Base-by-base conservation (phyloP, 2,113 vertebrate species). In the Todiramphus chloris region DNA sequence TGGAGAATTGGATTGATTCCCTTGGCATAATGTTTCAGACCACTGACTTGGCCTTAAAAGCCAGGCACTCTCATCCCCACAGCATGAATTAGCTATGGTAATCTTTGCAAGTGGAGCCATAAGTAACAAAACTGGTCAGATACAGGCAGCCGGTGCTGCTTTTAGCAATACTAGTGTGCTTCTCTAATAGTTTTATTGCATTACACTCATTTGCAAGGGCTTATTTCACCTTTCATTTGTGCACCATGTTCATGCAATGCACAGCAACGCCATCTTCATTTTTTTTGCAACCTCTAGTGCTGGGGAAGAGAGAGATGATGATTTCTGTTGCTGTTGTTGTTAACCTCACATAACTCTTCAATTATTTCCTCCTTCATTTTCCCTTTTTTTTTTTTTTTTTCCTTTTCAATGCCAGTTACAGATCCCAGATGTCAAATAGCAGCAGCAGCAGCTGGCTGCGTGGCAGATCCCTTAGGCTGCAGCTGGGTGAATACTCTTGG, bases 361-460 rank as follows among this genome's bases (percentile, higher is more conserved):
- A 3, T 84, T 90, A 6, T 77, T 30, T 8, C 0, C 5, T 12
- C 28, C 2, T 1, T 2, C 4, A 19, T 18, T 37, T 56, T 25
- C 50, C 50, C 24, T 62, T 8, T 3, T 16, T 19, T 25, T 7
- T 21, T 15, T 20, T 9, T 46, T 11, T 8, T 43, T 41, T 37
- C 43, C n/a, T 70, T 72, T 90, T 39, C 44, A 74, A 70, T 83
- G 77, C 56, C 84, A 64, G 59, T 91, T 85, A 82, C 87, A 90
- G 64, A 79, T 94, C 93, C 88, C 96, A 97, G 93, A 96, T 95
- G 90, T 90, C 87, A 87, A 67, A 78, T 46, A 92, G 78, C 86
- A 95, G 90, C 83, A 92, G 96, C 96, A 92, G 96, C 96, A 96
- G 95, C 95, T 97, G 96, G 83, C 96, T 87, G 77, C n/a, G 5